Evolutionary conservation across 2,797 vertebrate species (phyloP), one percentile per base, ranked within the genome.

Genomic region (Pseudochirops corinnae): DNA sequence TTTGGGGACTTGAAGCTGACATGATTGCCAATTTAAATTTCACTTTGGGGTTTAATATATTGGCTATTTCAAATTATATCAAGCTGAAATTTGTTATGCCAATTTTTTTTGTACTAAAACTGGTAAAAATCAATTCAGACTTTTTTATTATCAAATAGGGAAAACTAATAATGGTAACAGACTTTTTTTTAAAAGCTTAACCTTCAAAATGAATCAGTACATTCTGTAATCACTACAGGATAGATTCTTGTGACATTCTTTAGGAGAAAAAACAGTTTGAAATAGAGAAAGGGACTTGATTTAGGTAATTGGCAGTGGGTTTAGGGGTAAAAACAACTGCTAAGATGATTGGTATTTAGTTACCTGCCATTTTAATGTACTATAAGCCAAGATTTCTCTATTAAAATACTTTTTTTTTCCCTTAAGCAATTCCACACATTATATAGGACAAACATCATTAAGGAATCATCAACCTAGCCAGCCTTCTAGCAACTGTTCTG

Each of bases 1-100:
- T 96, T 95, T 91, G 55, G 95, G 91, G 95, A 93, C 94, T 98
- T 96, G 94, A 95, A 93, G 94, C 90, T 96, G 96, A 97, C 39
- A 92, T n/a, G 90, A 95, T 67, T 96, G 57, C 50, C 94, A 95
- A 96, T 97, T 96, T 97, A 97, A 97, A 96, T 95, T 97, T 98
- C 92, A 95, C 94, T 97, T 95, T 97, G 95, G 60, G 93, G 21
- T 96, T 98, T 97, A 90, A 91, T 90, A 62, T 94, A 96, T 96
- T 95, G 97, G 53, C 50, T 97, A 95, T 97, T 97, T 93, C 58
- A 97, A 97, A 97, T 95, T 31, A 52, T 92, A 55, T 93, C 74
- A 94, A 9, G 96, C 94, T 97, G 95, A 93, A 94, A 55, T 96
- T 96, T 91, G 9, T 97, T 97, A 97, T 94, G 56, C 56, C 92